These are phyloP conservation scores for Dysidea cf. avara DNA, from an alignment of 37 sponge, comb jelly and placozoan genomes.

Conservation along the genomic window DNA sequence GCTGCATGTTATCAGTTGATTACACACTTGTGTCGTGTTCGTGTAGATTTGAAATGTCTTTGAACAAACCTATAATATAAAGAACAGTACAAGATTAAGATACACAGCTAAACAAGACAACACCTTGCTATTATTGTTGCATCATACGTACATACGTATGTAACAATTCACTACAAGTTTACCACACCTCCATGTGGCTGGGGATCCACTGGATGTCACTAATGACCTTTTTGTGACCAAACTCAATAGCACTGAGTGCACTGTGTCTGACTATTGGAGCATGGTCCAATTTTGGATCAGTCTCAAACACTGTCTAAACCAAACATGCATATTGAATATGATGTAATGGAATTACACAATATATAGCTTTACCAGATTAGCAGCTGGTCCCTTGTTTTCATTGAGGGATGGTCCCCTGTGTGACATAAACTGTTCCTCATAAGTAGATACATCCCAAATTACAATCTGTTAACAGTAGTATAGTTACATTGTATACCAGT, in stretches of 20 bases:
- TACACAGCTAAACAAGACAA: background rate
- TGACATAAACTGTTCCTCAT: conserved; percentile 73
- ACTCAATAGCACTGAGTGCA: conserved; percentile 84
- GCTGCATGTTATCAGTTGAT: conserved; percentile 66
- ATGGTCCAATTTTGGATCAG: conserved; percentile 73
- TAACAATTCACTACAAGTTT: background rate
- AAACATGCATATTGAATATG: background rate
- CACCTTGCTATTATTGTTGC: too few relatives aligned
- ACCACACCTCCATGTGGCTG: conserved; percentile 78
- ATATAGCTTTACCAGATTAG: conserved; percentile 33
- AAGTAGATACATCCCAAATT: conserved; percentile 87
- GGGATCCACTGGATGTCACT: conserved; percentile 91
- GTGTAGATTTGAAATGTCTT: conserved; percentile 40
- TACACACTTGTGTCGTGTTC: conserved; percentile 38
- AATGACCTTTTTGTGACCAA: conserved; percentile 76
- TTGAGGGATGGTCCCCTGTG: conserved; percentile 41
- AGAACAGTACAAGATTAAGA: background rate
- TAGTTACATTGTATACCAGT: background rate
- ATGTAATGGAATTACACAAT: background rate
- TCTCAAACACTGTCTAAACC: conserved; percentile 84
- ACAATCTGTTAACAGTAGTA: conserved; percentile 59
- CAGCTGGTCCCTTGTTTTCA: conserved; percentile 32
- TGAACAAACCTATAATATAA: conserved; percentile 22
- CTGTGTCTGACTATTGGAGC: conserved; percentile 84
- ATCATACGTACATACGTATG: too few relatives aligned